A percentile compares a stretch with the other conserved stretches of the same genome.
These are phyloP conservation scores for Cyprinodon tularosa DNA, from an alignment of 2,113 vertebrate species.

Conservation along the genomic window DNA sequence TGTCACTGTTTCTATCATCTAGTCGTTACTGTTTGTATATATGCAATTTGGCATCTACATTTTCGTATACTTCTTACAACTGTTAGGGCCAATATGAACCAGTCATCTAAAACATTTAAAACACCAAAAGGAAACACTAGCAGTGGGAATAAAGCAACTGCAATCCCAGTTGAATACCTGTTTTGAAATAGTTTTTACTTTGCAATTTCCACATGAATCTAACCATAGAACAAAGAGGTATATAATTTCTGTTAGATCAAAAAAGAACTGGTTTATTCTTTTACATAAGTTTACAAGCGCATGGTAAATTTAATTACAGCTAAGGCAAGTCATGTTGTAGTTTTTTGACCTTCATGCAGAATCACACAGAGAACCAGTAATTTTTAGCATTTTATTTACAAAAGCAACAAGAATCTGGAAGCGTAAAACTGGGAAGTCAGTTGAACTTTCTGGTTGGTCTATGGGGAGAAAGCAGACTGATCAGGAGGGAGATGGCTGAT, in stretches of 20 bases:
- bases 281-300: background rate
- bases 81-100: conserved; percentile 49
- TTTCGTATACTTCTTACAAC: conserved; percentile 35
- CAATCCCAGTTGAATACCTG: conserved; percentile 9
- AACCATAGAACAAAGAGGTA: no score
- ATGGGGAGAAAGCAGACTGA: no score
- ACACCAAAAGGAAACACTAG: conserved; percentile 46
- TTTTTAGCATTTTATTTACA: no score
- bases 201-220: no score
- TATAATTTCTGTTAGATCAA: background rate
- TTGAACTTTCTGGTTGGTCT: no score
- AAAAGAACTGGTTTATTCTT: background rate
- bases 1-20: conserved; percentile 31
- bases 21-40: background rate
- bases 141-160: conserved; percentile 24
- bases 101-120: conserved; percentile 59
- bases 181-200: background rate
- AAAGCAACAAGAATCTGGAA: no score
- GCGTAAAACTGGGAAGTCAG: no score
- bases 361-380: no score
- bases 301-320: no score
- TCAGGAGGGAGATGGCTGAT: no score
- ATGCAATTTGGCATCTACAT: conserved; percentile 1
- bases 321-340: no score
- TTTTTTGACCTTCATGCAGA: no score